These are phyloP conservation scores for Chlorops oryzae DNA, from an alignment of 1,140 invertebrate genomes.

Conservation along the genomic window DNA sequence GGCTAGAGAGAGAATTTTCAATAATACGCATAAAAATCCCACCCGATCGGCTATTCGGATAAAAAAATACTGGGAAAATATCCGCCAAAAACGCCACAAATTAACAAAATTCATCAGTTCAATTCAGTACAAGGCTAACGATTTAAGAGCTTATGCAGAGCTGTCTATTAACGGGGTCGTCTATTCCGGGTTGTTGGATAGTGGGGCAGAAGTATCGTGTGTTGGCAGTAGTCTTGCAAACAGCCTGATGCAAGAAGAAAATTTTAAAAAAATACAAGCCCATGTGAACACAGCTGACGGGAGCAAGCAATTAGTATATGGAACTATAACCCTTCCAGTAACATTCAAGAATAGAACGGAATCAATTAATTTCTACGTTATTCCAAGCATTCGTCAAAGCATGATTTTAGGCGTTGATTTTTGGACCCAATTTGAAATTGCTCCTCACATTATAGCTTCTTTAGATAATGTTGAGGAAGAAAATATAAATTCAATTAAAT, in stretches of 20 bases:
- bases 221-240: too few relatives aligned
- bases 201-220: too few relatives aligned
- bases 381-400: slow-evolving; percentile 7
- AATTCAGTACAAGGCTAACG: neutral
- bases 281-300: too few relatives aligned
- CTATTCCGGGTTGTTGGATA: too few relatives aligned
- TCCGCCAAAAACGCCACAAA: too few relatives aligned
- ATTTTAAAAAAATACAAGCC: too few relatives aligned
- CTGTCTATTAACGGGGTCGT: too few relatives aligned
- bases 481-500: neutral
- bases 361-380: slow-evolving; percentile 10
- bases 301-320: too few relatives aligned
- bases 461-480: neutral
- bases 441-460: neutral
- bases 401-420: slow-evolving; percentile 16
- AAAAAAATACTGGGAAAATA: neutral
- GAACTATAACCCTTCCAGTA: neutral
- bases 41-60: neutral
- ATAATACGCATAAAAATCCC: neutral
- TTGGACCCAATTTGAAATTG: slow-evolving; percentile 10
- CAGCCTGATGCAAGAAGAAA: too few relatives aligned
- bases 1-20: neutral
- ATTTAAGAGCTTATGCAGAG: neutral
- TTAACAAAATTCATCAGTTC: neutral
- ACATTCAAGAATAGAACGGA: slow-evolving; percentile 5